These are phyloP conservation scores for Stenolophus ochropezus DNA, from an alignment of 2,888 invertebrate genomes.

Conservation along the genomic window DNA sequence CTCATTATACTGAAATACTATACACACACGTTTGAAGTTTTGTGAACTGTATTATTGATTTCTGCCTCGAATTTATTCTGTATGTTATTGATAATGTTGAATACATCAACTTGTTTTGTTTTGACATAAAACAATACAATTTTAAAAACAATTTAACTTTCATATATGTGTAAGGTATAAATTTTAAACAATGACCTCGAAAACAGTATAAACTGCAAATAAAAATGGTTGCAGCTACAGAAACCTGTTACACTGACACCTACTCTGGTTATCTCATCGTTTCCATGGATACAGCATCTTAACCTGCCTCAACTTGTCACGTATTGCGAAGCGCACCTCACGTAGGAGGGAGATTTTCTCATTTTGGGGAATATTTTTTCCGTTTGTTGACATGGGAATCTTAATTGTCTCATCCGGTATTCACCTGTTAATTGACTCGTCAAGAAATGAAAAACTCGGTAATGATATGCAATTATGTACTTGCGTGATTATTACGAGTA, in stretches of 20 bases:
- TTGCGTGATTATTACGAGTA: slow-evolving; percentile 30
- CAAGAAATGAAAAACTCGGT: slow-evolving; percentile 4
- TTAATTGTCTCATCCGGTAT: slow-evolving; percentile 32
- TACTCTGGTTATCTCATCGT: slow-evolving; percentile 1
- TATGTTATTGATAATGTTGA: no score
- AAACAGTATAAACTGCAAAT: neutral
- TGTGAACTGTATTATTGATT: no score
- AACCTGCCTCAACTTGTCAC: slow-evolving; percentile 20
- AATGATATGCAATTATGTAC: slow-evolving; percentile 41
- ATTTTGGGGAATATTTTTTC: neutral
- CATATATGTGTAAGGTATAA: no score
- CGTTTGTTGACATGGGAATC: neutral
- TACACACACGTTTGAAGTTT: no score
- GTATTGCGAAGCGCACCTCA: neutral
- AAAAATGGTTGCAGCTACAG: slow-evolving; percentile 23
- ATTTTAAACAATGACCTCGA: neutral
- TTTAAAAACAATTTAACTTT: neutral
- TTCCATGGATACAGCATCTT: slow-evolving; percentile 15
- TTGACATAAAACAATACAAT: no score
- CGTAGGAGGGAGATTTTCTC: neutral
- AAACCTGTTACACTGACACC: slow-evolving; percentile 27
- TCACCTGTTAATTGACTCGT: slow-evolving; percentile 3
- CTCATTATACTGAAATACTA: no score
- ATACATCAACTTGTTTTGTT: no score
- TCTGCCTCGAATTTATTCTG: no score